Conservation (phyloP, 2,113 vertebrate species). For the Ophiodon elongatus region DNA sequence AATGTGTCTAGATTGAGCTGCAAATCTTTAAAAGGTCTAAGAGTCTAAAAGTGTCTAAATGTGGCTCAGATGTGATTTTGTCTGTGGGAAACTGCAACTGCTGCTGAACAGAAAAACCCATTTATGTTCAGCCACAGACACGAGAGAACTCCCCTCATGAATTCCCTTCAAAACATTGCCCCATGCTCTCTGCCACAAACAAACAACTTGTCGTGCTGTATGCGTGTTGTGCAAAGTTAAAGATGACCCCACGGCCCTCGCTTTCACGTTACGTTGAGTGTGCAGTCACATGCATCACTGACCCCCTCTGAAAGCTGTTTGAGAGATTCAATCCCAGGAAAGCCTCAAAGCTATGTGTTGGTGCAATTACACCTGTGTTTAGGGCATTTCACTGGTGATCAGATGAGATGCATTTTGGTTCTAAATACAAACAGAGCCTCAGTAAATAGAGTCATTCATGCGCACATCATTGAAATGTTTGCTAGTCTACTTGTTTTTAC, state of each 20-base stretch:
- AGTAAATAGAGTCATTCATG: not conserved
- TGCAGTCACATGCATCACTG: slow-evolving; percentile 71
- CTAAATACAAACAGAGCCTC: slow-evolving; percentile 35
- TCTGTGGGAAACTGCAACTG: slow-evolving; percentile 23
- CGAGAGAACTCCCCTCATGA: slow-evolving; percentile 15
- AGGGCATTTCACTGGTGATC: slow-evolving; percentile 19
- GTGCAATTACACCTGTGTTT: slow-evolving; percentile 55
- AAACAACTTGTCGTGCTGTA: slow-evolving; percentile 53
- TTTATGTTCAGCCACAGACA: slow-evolving; percentile 33
- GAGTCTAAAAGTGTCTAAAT: slow-evolving; percentile 30
- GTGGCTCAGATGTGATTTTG: slow-evolving; percentile 34
- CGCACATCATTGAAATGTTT: not conserved
- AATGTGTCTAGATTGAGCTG: slow-evolving; percentile 9
- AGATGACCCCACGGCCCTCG: slow-evolving; percentile 41
- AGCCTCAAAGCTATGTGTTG: slow-evolving; percentile 49
- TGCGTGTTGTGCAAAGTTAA: slow-evolving; percentile 47
- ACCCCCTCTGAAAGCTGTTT: slow-evolving; percentile 47
- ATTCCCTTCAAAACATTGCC: slow-evolving; percentile 31
- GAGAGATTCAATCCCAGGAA: slow-evolving; percentile 41
- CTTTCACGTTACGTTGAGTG: slow-evolving; percentile 70
- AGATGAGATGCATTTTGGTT: slow-evolving; percentile 30
- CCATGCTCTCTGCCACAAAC: slow-evolving; percentile 28
- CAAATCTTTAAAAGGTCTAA: slow-evolving; percentile 10
- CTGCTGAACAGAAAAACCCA: slow-evolving; percentile 36
- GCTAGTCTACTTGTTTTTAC: not conserved